Evolutionary conservation across 2,888 invertebrate species (phyloP).

Genomic region (Diaperis boleti): DNA sequence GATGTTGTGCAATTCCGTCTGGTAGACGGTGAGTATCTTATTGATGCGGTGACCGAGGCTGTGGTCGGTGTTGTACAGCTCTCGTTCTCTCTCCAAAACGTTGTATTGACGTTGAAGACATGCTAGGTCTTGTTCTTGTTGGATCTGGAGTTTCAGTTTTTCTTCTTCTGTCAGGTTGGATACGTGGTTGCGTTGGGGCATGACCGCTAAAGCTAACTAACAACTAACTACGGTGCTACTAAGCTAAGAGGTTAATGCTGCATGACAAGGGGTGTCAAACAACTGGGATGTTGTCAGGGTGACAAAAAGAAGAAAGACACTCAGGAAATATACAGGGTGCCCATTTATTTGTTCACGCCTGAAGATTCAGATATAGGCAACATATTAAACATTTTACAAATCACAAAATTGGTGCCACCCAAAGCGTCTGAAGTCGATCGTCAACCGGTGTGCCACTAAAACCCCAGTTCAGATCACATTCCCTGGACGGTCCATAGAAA

Average conservation of each 20-base stretch:
- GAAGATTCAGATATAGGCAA: too few species aligned
- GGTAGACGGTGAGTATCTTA: slow-evolving; percentile 72
- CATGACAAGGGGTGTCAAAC: too few species aligned
- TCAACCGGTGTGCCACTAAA: too few species aligned
- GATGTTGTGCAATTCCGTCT: slow-evolving; percentile 74
- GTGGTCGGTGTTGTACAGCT: slow-evolving; percentile 57
- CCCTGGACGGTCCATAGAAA: too few species aligned
- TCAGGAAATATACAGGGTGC: too few species aligned
- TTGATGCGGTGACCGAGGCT: slow-evolving; percentile 74
- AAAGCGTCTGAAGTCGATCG: too few species aligned
- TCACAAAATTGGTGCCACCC: too few species aligned
- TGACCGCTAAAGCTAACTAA: not conserved
- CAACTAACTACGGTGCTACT: not conserved
- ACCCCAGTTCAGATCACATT: too few species aligned
- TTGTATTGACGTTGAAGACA: slow-evolving; percentile 78
- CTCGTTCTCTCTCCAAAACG: slow-evolving; percentile 22
- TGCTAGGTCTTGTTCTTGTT: slow-evolving; percentile 82
- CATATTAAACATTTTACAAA: too few species aligned
- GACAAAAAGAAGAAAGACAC: too few species aligned
- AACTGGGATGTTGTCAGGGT: too few species aligned
- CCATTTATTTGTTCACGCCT: too few species aligned
- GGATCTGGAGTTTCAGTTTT: slow-evolving; percentile 77
- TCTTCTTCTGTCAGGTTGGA: slow-evolving; percentile 66
- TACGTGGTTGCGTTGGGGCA: slow-evolving; percentile 45
- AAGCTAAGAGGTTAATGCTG: not conserved